A percentile compares a stretch with the other conserved stretches of the same genome.
Evolutionary conservation across 2,797 vertebrate species (phyloP).

Genomic region (Megalops cyprinoides): DNA sequence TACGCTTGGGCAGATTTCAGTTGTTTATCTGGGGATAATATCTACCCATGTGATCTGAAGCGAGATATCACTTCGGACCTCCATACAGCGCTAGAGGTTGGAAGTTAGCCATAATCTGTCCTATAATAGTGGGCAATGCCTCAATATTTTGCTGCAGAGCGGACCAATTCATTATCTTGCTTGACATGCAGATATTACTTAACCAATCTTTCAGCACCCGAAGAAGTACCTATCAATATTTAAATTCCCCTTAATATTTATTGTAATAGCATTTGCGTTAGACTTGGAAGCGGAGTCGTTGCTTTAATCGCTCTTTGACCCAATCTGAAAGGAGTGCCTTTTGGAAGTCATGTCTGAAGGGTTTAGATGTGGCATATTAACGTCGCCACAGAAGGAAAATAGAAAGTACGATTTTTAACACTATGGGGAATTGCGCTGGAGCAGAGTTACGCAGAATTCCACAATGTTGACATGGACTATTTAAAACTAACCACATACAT

Average conservation of each 20-base stretch:
- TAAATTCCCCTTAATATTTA: conserved; percentile 43
- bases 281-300: conserved; percentile 21
- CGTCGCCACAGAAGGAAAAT: conserved; percentile 53
- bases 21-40: conserved; percentile 95
- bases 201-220: conserved; percentile 31
- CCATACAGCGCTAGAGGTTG: conserved; percentile 56
- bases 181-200: conserved; percentile 43
- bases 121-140: conserved; percentile 34
- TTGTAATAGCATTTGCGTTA: conserved; percentile 27
- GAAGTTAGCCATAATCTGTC: conserved; percentile 50
- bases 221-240: conserved; percentile 33
- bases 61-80: conserved; percentile 61
- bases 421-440: too few relatives aligned
- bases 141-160: conserved; percentile 47
- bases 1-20: conserved; percentile 86
- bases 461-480: too few relatives aligned
- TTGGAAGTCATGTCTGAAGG: conserved; percentile 41
- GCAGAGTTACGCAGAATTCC: too few relatives aligned
- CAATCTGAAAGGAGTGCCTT: conserved; percentile 26
- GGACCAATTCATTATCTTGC: conserved; percentile 40
- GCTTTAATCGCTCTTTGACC: conserved; percentile 9
- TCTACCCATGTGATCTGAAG: conserved; percentile 79
- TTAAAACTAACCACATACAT: too few relatives aligned
- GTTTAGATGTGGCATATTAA: conserved; percentile 59
- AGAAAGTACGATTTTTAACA: too few relatives aligned